A percentile compares a stretch with the other conserved stretches of the same genome.
These are phyloP conservation scores for Sebastes itinus DNA, from an alignment of 2,797 vertebrate genomes.

Conservation along the genomic window DNA sequence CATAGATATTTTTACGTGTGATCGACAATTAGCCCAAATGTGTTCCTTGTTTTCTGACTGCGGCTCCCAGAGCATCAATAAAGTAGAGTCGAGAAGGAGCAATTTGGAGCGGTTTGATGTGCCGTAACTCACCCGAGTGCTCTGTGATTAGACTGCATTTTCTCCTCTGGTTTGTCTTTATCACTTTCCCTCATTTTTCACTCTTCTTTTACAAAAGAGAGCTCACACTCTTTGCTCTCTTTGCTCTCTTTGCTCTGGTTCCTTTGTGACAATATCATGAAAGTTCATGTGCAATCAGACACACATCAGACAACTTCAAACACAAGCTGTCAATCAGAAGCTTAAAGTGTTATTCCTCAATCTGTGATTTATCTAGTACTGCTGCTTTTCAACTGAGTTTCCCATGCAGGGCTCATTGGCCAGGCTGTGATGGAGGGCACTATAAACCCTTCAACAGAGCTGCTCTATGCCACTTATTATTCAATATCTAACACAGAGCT, in stretches of 20 bases:
- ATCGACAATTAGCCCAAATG: conserved; percentile 58
- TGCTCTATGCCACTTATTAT: conserved; percentile 51
- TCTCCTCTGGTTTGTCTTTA: conserved; percentile 58
- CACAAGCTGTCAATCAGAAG: conserved; percentile 37
- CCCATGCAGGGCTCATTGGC: conserved; percentile 21
- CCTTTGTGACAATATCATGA: conserved; percentile 32
- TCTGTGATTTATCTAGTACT: conserved; percentile 26
- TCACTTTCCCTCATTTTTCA: conserved; percentile 49
- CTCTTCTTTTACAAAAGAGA: conserved; percentile 40
- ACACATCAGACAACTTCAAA: conserved; percentile 34
- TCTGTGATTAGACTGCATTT: conserved; percentile 64
- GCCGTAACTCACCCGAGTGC: conserved; percentile 28
- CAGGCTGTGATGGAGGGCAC: conserved; percentile 35
- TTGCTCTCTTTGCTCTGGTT: conserved; percentile 24
- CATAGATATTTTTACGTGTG: conserved; percentile 52
- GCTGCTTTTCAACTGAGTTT: conserved; percentile 33
- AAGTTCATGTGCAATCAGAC: conserved; percentile 24
- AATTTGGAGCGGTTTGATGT: conserved; percentile 63
- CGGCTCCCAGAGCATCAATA: conserved; percentile 41
- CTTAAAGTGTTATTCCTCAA: conserved; percentile 5
- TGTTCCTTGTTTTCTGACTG: conserved; percentile 55
- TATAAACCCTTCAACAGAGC: conserved; percentile 48
- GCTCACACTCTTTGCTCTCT: conserved; percentile 19
- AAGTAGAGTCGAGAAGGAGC: conserved; percentile 34
- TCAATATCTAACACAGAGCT: conserved; percentile 56